phyloP scores from a whole-genome alignment of 2,113 vertebrate species.

The Bombycilla garrulus region DNA sequence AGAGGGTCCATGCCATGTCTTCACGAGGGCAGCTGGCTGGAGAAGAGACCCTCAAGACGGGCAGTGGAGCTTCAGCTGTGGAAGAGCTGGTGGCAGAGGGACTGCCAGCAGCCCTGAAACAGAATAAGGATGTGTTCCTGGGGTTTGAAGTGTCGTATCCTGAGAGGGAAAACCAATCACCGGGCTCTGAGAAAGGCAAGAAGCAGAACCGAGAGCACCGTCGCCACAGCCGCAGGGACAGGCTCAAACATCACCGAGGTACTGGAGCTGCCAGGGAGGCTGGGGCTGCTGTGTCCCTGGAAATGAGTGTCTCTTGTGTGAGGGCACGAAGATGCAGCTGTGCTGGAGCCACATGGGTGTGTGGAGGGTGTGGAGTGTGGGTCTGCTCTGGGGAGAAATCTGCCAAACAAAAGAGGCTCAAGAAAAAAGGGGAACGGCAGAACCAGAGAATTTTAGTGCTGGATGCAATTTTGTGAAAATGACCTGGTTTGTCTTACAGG shows the following conservation, averaged over 20 bases:
- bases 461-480: background rate
- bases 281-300: background rate
- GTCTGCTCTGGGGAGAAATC: conserved; percentile 18
- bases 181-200: conserved; percentile 76
- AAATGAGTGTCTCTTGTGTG: background rate
- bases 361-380: background rate
- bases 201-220: conserved; percentile 81
- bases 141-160: conserved; percentile 67
- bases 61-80: conserved; percentile 72
- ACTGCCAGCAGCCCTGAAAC: conserved; percentile 67
- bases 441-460: background rate
- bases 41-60: conserved; percentile 73
- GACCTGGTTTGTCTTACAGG: background rate
- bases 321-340: background rate
- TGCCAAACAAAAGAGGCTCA: conserved; percentile 42
- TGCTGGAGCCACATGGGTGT: background rate
- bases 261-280: background rate
- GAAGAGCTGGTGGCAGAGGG: conserved; percentile 58
- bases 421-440: conserved; percentile 25
- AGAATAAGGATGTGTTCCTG: conserved; percentile 65
- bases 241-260: conserved; percentile 75
- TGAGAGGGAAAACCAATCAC: conserved; percentile 73
- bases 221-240: conserved; percentile 79
- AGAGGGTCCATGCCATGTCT: conserved; percentile 44
- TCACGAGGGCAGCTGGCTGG: background rate